Conservation (phyloP, 35 echinoderm and acorn worm species). For the Eucidaris tribuloides region DNA sequence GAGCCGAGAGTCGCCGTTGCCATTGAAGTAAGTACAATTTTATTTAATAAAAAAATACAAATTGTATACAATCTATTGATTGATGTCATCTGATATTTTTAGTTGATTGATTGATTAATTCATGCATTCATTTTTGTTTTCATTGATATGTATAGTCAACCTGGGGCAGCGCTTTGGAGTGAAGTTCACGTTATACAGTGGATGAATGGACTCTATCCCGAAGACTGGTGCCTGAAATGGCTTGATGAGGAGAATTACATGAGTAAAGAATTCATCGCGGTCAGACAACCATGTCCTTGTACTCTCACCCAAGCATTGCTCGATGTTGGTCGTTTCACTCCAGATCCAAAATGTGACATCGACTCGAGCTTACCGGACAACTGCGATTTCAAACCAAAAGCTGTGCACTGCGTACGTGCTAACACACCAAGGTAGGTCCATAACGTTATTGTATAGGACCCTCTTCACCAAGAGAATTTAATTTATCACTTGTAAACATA, state of each 20-base stretch:
- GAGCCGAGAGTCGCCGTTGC: too few relatives aligned
- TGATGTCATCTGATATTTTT: too few relatives aligned
- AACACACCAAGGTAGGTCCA: constrained; percentile 14
- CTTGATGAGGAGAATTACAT: background rate
- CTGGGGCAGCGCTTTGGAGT: background rate
- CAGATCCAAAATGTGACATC: background rate
- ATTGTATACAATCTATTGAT: too few relatives aligned
- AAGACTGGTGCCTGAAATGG: background rate
- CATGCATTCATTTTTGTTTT: too few relatives aligned
- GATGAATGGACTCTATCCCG: background rate
- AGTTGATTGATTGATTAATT: too few relatives aligned
- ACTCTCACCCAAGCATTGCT: background rate
- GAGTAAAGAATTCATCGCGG: background rate
- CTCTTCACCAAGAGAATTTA: too few relatives aligned
- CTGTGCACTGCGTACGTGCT: background rate
- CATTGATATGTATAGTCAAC: too few relatives aligned
- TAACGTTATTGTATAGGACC: too few relatives aligned
- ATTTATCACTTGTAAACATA: too few relatives aligned
- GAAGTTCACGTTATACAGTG: background rate
- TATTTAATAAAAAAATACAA: too few relatives aligned
- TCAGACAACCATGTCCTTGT: background rate
- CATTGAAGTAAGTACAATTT: too few relatives aligned
- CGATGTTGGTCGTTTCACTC: background rate
- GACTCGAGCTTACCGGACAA: background rate
- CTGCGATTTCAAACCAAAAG: background rate